These are phyloP conservation scores for Nesidiocoris tenuis DNA, from an alignment of 2,888 invertebrate species.

Conservation along the genomic window DNA sequence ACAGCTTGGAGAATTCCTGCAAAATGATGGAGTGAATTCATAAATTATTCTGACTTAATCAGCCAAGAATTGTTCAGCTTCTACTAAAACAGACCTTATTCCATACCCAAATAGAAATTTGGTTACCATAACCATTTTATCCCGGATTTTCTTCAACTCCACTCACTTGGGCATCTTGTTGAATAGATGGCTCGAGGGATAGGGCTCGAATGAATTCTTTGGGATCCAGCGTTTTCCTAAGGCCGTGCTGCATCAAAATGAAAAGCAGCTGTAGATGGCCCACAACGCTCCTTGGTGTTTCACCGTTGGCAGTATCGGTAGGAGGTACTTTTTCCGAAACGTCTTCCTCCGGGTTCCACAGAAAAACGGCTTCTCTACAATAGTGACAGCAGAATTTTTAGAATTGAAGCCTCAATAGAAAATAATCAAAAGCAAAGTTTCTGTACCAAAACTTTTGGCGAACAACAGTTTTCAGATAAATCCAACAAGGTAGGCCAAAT, in stretches of 20 bases:
- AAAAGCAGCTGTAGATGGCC: conserved; percentile 63
- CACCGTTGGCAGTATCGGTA: conserved; percentile 17
- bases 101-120: no score
- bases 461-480: no score
- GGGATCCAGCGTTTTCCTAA: conserved; percentile 60
- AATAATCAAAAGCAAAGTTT: not conserved
- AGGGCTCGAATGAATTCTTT: conserved; percentile 60
- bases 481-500: no score
- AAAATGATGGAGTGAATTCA: no score
- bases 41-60: no score
- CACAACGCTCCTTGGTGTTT: conserved; percentile 55
- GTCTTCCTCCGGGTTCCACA: conserved; percentile 59
- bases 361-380: conserved; percentile 57
- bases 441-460: not conserved
- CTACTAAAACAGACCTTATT: no score
- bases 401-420: no score
- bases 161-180: conserved; percentile 61
- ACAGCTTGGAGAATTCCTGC: conserved; percentile 64
- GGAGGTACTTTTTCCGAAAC: conserved; percentile 46
- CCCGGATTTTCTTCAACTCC: no score
- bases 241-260: conserved; percentile 61
- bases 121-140: no score
- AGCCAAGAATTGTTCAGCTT: no score
- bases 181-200: conserved; percentile 61
- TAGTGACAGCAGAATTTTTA: no score